Percentiles rank a stretch among this genome's conserved stretches.
These are phyloP conservation scores for Oryzias melastigma DNA, from an alignment of 2,113 vertebrate genomes.

Conservation along the genomic window DNA sequence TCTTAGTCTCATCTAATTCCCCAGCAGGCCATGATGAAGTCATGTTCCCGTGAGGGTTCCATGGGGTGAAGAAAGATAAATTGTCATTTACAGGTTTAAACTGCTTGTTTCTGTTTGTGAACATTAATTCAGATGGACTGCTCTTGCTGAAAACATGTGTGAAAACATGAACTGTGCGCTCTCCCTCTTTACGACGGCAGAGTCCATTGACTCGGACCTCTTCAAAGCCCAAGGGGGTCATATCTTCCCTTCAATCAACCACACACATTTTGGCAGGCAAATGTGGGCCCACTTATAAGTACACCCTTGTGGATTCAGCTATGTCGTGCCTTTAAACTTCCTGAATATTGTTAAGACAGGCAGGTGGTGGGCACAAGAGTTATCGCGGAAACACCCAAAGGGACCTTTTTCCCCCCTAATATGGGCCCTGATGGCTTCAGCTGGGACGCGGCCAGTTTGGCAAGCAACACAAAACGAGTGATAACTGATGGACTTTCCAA, in stretches of 20 bases:
- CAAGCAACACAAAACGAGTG: slow-evolving; percentile 73
- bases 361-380: slow-evolving; percentile 71
- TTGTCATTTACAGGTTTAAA: neutral
- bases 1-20: no score
- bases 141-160: slow-evolving; percentile 49
- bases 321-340: slow-evolving; percentile 67
- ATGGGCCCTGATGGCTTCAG: slow-evolving; percentile 64
- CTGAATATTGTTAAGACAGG: slow-evolving; percentile 69
- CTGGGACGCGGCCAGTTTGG: slow-evolving; percentile 63
- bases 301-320: slow-evolving; percentile 70
- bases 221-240: slow-evolving; percentile 61
- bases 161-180: slow-evolving; percentile 44
- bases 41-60: neutral
- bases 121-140: slow-evolving; percentile 25
- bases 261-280: slow-evolving; percentile 66
- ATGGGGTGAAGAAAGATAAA: neutral
- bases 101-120: slow-evolving; percentile 20
- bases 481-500: slow-evolving; percentile 74
- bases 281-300: slow-evolving; percentile 69
- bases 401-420: slow-evolving; percentile 26
- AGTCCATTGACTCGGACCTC: slow-evolving; percentile 65
- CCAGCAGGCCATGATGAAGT: no score
- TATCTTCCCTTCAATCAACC: slow-evolving; percentile 71
- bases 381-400: slow-evolving; percentile 47
- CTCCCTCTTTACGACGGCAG: slow-evolving; percentile 58